Base-by-base conservation (phyloP, 1,140 invertebrate genomes). In the Cydia fagiglandana region DNA sequence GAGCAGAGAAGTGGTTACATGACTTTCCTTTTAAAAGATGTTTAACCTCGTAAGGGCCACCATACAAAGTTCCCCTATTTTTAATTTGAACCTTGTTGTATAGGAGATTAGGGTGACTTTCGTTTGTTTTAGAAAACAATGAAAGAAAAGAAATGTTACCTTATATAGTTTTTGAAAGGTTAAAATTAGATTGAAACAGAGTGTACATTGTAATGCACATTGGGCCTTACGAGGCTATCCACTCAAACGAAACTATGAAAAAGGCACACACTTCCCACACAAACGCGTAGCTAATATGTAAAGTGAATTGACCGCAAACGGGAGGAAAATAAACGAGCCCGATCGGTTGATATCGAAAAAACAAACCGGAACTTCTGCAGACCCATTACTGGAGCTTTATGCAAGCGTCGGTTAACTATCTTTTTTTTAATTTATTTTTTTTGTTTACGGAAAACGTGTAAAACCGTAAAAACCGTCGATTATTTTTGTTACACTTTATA, bases 301-400 rank as follows among this genome's bases (percentile, higher is more conserved):
- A 61, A 61, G 56, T 61, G 56, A 61, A 61, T 61, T 61, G 56
- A 61, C 56, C 56, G 20, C 56, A 24, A 61, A 61, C 56, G 17
- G 20, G 56, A 61, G 56, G 56, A 61, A 61, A 61, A 61, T 61
- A 61, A 61, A 61, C 56, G 56, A 61, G 9, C 20, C 56, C 20
- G 56, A 12, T 61, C 56, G 56, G 6, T 24, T 24, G 17, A 61
- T 61, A 61, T 61, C 56, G 20, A 61, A 61, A 61, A 61, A 61
- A 61, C 24, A 61, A 61, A 61, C 56, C 17, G 56, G 56, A 61
- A 61, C 17, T 24, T 24, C 17, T 24, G 56, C 20, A 61, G 56
- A 61, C 56, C 56, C 17, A 61, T 61, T 61, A 61, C 56, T 61
- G 56, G 56, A 24, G n/a, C 15, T 56, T 56, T 56, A 56, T 53